Evolutionary conservation across 2,888 invertebrate species (phyloP), one percentile per base, ranked within the genome.

Genomic region (Drosophila monieri): DNA sequence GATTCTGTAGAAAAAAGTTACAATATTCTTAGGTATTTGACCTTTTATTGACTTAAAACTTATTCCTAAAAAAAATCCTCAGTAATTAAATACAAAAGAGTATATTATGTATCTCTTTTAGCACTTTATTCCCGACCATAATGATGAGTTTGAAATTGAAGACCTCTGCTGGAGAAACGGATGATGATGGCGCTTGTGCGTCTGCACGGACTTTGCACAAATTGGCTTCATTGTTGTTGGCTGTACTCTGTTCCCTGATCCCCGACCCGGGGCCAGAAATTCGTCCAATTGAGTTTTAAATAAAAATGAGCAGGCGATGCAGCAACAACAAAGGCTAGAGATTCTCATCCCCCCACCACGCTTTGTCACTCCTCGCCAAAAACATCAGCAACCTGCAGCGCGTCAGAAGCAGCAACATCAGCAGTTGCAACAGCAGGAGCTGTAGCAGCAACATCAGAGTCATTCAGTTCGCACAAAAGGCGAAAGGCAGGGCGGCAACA

Each of bases 391-490:
- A 56, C 68, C 64, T 73, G 73, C 64, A 66, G 60, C 66, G 67
- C 59, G 69, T 75, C 85, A 69, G 51, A 21, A 52, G 27, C 25
- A 32, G 27, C 49, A 54, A 54, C 66, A 74, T 56, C 74, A 66
- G 41, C 43, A 44, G 52, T 48, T 66, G 64, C 61, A 64, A 61
- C 58, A 62, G 43, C 59, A 57, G 64, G 27, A 21, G n/a, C 30
- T 18, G 27, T 10, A 23, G 35, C 32, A 32, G 21, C 69, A 64
- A 55, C 73, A 69, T 65, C 71, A 72, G 56, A 68, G 77, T 54
- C 72, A 64, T 65, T 61, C 86, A 65, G 79, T 61, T 70, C 67
- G 53, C 67, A 81, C 77, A 85, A 81, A 81, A 69, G 60, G 62
- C 62, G 60, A 60, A 61, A 39, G 18, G 39, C 39, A 4, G 61